Conservation (phyloP, 1,140 invertebrate species). For the Prorops nasuta region DNA sequence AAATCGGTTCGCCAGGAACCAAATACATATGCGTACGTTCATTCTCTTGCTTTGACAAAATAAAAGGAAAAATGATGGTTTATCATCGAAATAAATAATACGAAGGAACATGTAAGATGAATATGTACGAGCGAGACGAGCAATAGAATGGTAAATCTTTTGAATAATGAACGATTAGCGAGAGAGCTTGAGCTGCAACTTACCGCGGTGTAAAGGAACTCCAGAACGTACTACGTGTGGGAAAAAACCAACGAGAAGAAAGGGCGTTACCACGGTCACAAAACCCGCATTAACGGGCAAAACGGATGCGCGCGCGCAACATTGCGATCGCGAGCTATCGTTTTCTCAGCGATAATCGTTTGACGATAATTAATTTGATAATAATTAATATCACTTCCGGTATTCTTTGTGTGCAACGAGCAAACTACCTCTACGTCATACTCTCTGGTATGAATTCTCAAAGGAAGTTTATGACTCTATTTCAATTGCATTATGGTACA, state of each 20-base stretch:
- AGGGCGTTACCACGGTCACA: conserved; percentile 58
- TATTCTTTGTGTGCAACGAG: too few species aligned
- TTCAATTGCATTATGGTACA: too few species aligned
- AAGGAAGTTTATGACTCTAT: too few species aligned
- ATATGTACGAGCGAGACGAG: conserved; percentile 52
- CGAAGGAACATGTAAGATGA: conserved; percentile 53
- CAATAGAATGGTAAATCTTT: conserved; percentile 39
- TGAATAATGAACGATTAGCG: conserved; percentile 55
- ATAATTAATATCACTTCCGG: too few species aligned
- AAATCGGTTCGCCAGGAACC: too few species aligned
- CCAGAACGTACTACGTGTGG: conserved; percentile 89
- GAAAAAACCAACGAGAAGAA: conserved; percentile 61
- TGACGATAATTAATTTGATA: too few species aligned
- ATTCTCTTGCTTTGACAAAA: too few species aligned
- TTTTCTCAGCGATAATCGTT: too few species aligned
- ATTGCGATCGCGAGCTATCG: conserved; percentile 40
- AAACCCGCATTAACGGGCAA: conserved; percentile 51
- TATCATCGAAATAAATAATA: conserved; percentile 45
- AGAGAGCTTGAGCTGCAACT: conserved; percentile 73
- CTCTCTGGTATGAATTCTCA: too few species aligned
- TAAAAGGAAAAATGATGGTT: too few species aligned
- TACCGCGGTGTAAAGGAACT: conserved; percentile 96
- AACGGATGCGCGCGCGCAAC: conserved; percentile 42
- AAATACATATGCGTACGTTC: too few species aligned
- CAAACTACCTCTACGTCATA: too few species aligned